Conservation (phyloP, 2,888 invertebrate genomes). For the Rutpela maculata region DNA sequence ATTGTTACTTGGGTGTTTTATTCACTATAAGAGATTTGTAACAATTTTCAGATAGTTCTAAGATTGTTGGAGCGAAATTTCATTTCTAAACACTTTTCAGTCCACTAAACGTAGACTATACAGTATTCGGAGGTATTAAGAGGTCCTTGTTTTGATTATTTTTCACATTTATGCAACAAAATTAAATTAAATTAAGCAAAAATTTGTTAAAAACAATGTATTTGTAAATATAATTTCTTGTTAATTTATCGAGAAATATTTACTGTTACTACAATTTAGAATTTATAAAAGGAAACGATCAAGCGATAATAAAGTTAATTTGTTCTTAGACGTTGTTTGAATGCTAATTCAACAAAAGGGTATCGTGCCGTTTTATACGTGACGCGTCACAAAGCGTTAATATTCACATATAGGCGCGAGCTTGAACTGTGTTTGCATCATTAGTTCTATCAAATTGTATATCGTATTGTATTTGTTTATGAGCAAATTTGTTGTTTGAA, state of each 20-base stretch:
- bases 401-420: not conserved
- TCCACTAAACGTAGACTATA: no score
- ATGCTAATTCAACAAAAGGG: not conserved
- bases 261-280: not conserved
- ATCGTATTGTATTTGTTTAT: not conserved
- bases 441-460: not conserved
- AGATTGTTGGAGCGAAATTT: no score
- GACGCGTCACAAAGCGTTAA: conserved; percentile 1
- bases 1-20: no score
- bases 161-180: not conserved
- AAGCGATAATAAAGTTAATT: not conserved
- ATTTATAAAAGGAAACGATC: not conserved
- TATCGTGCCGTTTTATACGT: not conserved
- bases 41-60: no score
- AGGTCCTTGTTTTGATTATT: not conserved
- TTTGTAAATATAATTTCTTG: no score
- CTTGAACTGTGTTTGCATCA: not conserved
- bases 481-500: not conserved
- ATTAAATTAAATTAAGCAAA: not conserved
- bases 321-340: not conserved
- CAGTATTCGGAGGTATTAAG: not conserved
- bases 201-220: no score
- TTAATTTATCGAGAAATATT: not conserved
- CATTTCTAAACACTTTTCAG: no score
- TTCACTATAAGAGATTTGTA: no score